These are phyloP conservation scores for Caerostris darwini DNA, from an alignment of 1,140 invertebrate genomes.

Conservation along the genomic window DNA sequence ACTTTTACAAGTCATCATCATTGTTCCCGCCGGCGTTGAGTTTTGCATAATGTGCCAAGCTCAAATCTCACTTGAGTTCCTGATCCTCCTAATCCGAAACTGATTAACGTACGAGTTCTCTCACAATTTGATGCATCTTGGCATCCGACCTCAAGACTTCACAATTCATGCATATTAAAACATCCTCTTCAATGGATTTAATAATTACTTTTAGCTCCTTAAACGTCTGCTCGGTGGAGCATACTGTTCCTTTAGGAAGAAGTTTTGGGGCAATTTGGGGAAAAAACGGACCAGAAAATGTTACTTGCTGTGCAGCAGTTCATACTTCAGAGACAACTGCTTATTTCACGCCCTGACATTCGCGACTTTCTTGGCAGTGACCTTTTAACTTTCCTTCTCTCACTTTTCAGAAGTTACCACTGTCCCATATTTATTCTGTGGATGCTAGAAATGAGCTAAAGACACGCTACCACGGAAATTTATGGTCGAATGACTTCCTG, in stretches of 20 bases:
- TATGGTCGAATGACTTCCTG: background rate
- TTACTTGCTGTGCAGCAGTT: background rate
- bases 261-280: background rate
- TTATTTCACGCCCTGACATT: background rate
- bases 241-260: background rate
- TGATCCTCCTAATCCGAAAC: slow-evolving; percentile 18
- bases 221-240: background rate
- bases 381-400: background rate
- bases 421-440: slow-evolving; percentile 16
- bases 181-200: background rate
- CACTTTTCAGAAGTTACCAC: background rate
- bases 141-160: slow-evolving; percentile 1
- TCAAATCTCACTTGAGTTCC: background rate
- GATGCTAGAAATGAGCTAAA: background rate
- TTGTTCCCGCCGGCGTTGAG: background rate
- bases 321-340: background rate
- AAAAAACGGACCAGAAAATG: background rate
- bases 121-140: background rate
- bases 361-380: background rate
- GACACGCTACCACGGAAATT: background rate
- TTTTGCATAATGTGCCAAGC: background rate
- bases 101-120: background rate
- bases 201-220: background rate
- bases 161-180: slow-evolving; percentile 43
- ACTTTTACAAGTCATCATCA: no score